These are phyloP conservation scores for Odontocolon sp. DNA, from an alignment of 2,888 invertebrate species.

Conservation along the genomic window DNA sequence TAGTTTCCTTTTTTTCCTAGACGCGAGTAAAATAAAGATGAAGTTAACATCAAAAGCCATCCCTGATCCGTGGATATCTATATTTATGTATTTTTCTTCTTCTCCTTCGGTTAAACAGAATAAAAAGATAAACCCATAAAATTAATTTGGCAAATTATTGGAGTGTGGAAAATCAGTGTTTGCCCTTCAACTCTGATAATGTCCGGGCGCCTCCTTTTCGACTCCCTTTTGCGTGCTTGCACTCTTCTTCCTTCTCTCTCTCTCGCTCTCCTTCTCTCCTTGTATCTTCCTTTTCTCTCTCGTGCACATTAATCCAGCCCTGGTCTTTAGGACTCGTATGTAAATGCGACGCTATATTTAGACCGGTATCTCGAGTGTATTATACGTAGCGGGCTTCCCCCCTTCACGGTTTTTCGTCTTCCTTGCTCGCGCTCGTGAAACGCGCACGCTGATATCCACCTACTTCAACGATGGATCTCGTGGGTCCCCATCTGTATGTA, in stretches of 20 bases:
- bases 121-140: background rate
- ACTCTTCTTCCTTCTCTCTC: constrained; percentile 26
- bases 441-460: constrained; percentile 46
- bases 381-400: constrained; percentile 59
- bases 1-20: no score
- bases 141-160: background rate
- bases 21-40: no score
- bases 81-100: no score
- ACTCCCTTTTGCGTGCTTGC: no score
- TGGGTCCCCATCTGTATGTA: constrained; percentile 22
- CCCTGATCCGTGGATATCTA: no score
- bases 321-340: constrained; percentile 79
- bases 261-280: constrained; percentile 5
- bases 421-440: constrained; percentile 46
- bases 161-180: constrained; percentile 48
- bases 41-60: no score
- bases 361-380: constrained; percentile 77
- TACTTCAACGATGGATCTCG: constrained; percentile 58
- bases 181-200: constrained; percentile 4
- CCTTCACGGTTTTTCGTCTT: constrained; percentile 49
- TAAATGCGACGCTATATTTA: constrained; percentile 80
- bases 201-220: constrained; percentile 5
- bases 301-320: constrained; percentile 79
- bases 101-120: no score
- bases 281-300: constrained; percentile 64